These are phyloP conservation scores for Scrobipalpa atriplicella DNA, from an alignment of 2,888 invertebrate genomes.

Conservation along the genomic window DNA sequence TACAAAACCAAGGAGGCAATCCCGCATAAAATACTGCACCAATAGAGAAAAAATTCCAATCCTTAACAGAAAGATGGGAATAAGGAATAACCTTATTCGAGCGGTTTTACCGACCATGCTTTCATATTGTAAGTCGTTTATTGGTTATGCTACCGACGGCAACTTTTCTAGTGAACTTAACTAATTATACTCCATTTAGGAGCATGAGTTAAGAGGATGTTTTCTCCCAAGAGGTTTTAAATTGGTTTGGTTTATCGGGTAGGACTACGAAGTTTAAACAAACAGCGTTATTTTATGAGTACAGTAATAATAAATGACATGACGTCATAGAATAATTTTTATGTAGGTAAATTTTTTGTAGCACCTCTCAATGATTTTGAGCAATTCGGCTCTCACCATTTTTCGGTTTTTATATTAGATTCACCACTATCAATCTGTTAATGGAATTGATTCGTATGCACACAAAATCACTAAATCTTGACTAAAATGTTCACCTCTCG, in stretches of 20 bases:
- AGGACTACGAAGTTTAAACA: not conserved
- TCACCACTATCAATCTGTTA: no score
- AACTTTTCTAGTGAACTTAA: slow-evolving; percentile 51
- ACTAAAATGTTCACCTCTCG: no score
- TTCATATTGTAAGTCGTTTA: slow-evolving; percentile 70
- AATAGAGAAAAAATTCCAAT: not conserved
- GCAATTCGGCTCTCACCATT: no score
- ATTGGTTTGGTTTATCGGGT: not conserved
- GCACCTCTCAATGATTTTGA: no score
- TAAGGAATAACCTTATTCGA: slow-evolving; percentile 42
- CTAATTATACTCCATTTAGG: slow-evolving; percentile 44
- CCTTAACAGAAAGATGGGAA: not conserved
- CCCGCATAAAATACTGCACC: no score
- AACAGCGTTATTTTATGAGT: not conserved
- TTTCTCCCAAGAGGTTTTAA: slow-evolving; percentile 13
- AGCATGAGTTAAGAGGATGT: not conserved
- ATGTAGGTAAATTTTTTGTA: no score
- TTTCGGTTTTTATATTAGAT: no score
- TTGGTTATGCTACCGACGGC: slow-evolving; percentile 63
- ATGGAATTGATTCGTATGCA: no score
- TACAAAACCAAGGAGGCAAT: no score
- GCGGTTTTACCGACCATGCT: slow-evolving; percentile 64
- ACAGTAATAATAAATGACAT: not conserved
- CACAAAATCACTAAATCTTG: no score
- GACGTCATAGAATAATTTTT: no score